A percentile compares a stretch with the other conserved stretches of the same genome.
Evolutionary conservation across 2,797 vertebrate species (phyloP).

Genomic region (Peromyscus aztecus): DNA sequence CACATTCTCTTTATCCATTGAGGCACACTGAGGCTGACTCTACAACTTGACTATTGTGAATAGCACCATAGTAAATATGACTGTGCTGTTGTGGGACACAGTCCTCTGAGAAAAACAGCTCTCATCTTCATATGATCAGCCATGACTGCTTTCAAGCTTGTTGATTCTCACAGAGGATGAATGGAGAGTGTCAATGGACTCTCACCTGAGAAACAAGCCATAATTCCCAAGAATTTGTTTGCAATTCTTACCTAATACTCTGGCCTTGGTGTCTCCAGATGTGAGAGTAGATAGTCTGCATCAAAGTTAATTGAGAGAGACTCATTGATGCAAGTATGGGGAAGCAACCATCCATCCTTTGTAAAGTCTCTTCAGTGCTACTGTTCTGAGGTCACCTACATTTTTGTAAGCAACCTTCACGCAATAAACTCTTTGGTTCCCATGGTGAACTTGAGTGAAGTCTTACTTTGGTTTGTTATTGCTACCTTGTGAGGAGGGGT

Average conservation of each 20-base stretch:
- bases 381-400: background rate
- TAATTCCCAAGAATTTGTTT: background rate
- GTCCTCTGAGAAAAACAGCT: background rate
- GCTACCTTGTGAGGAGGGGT: background rate
- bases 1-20: background rate
- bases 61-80: background rate
- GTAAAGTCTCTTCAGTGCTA: background rate
- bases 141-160: background rate
- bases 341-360: background rate
- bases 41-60: background rate
- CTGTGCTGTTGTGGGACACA: too few relatives aligned
- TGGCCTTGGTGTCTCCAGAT: background rate
- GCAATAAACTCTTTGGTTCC: background rate
- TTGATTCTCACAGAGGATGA: background rate
- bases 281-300: background rate
- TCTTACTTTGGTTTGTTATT: background rate
- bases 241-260: background rate
- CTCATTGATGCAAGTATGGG: too few relatives aligned
- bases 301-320: background rate
- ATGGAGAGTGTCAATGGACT: background rate
- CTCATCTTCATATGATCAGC: background rate
- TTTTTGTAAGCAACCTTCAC: background rate
- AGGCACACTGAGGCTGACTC: background rate
- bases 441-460: background rate
- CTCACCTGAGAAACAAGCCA: background rate